Evolutionary conservation across 1,140 invertebrate species (phyloP).

Genomic region (Cylas formicarius): DNA sequence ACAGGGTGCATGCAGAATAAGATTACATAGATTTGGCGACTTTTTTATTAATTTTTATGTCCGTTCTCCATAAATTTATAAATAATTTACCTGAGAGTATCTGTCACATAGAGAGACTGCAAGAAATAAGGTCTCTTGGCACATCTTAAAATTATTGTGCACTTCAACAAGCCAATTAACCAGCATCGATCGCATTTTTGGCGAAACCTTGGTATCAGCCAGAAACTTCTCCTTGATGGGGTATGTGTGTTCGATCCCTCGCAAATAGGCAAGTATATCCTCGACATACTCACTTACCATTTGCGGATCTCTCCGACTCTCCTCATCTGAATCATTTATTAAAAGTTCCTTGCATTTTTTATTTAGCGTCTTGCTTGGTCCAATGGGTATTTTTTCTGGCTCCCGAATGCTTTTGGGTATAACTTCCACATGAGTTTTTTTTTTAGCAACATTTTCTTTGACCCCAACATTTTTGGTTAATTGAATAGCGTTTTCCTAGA

Average conservation of each 20-base stretch:
- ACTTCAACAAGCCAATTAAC: constrained; percentile 95
- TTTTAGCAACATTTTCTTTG: background rate
- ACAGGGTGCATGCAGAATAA: no score
- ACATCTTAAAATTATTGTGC: constrained; percentile 77
- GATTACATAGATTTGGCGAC: no score
- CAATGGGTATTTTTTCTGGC: background rate
- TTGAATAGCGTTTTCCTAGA: constrained; percentile 1
- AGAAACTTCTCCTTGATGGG: constrained; percentile 57
- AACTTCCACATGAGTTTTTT: constrained; percentile 7
- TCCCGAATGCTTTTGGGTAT: constrained; percentile 4
- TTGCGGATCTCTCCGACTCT: constrained; percentile 66
- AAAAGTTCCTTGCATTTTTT: constrained; percentile 10
- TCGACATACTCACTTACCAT: constrained; percentile 75
- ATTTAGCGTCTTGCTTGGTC: no score
- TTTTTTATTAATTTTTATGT: no score
- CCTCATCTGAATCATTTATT: constrained; percentile 50
- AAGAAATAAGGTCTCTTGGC: constrained; percentile 88
- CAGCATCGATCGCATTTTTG: constrained; percentile 80
- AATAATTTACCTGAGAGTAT: constrained; percentile 77
- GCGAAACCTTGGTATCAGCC: constrained; percentile 58
- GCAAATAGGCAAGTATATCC: constrained; percentile 78
- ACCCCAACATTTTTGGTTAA: background rate
- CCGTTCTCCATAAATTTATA: no score
- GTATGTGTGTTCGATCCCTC: constrained; percentile 59
- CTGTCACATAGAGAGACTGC: constrained; percentile 84